A percentile compares a stretch with the other conserved stretches of the same genome.
Evolutionary conservation across 2,113 vertebrate species (phyloP).

Genomic region (Dendropsophus ebraccatus): DNA sequence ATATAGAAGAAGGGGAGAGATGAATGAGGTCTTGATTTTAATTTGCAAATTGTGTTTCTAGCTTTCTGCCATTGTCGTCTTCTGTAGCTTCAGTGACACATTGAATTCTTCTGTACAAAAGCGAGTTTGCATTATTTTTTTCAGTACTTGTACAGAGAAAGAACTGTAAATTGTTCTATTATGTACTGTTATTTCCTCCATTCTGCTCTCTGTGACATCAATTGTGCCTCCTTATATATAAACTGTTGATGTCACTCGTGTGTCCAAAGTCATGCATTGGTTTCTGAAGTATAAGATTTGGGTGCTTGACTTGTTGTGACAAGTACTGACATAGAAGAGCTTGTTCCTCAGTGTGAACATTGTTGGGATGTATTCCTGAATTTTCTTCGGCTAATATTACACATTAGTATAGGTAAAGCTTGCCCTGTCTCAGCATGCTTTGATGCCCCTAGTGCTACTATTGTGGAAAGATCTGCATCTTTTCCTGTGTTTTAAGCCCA

Average conservation of each 20-base stretch:
- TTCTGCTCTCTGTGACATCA: neutral
- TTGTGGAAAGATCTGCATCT: neutral
- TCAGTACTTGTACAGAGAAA: too few species aligned
- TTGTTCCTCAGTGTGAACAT: neutral
- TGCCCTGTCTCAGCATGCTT: neutral
- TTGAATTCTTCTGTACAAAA: too few species aligned
- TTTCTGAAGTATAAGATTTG: neutral
- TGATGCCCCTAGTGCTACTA: neutral
- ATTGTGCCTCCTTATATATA: too few species aligned
- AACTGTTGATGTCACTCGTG: neutral
- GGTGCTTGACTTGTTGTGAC: neutral
- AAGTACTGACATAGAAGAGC: neutral
- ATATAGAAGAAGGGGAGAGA: neutral
- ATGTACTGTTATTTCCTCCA: neutral
- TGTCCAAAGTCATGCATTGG: neutral
- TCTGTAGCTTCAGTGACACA: neutral
- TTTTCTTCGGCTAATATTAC: neutral
- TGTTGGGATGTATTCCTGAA: neutral
- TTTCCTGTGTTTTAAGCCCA: too few species aligned
- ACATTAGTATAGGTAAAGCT: neutral
- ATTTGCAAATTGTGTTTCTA: neutral
- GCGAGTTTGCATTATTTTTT: neutral
- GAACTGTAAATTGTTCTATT: neutral
- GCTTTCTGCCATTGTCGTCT: neutral
- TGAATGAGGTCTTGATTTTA: neutral